phyloP scores from a whole-genome alignment of 2,113 vertebrate species.

The Mormyrus lacerda region DNA sequence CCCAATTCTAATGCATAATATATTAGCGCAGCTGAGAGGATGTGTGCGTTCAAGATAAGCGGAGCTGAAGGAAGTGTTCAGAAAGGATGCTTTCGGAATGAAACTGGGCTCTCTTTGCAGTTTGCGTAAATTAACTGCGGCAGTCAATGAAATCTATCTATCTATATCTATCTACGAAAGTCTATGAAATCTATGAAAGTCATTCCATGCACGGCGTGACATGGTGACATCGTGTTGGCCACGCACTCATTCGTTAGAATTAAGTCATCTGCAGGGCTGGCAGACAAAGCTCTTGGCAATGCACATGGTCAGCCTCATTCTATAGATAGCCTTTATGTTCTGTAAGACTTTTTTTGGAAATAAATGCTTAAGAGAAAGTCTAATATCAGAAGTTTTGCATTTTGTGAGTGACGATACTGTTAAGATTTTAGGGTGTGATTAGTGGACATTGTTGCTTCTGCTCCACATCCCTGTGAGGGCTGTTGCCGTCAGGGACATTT shows the following conservation, averaged over 20 bases:
- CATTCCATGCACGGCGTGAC: neutral
- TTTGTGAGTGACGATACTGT: neutral
- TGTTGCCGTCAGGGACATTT: neutral
- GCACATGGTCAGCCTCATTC: conserved; percentile 15
- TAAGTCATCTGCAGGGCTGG: conserved; percentile 20
- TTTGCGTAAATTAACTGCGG: neutral
- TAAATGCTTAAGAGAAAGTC: neutral
- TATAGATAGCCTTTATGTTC: neutral
- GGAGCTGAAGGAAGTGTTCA: conserved; percentile 10
- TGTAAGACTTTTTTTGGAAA: neutral
- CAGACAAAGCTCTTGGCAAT: conserved; percentile 19
- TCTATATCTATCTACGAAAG: neutral
- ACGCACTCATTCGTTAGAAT: conserved; percentile 22
- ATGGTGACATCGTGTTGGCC: conserved; percentile 7
- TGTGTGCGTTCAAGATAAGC: conserved; percentile 18
- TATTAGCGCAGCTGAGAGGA: conserved; percentile 36
- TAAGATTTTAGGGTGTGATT: neutral
- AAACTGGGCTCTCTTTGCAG: neutral
- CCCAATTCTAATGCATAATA: conserved; percentile 50
- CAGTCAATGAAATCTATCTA: neutral
- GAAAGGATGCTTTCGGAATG: neutral
- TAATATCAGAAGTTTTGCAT: neutral
- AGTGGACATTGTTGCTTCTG: neutral
- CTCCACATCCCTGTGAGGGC: neutral
- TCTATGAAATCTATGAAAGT: neutral